phyloP scores from a whole-genome alignment of 2,113 vertebrate species.

The Dicentrarchus labrax region DNA sequence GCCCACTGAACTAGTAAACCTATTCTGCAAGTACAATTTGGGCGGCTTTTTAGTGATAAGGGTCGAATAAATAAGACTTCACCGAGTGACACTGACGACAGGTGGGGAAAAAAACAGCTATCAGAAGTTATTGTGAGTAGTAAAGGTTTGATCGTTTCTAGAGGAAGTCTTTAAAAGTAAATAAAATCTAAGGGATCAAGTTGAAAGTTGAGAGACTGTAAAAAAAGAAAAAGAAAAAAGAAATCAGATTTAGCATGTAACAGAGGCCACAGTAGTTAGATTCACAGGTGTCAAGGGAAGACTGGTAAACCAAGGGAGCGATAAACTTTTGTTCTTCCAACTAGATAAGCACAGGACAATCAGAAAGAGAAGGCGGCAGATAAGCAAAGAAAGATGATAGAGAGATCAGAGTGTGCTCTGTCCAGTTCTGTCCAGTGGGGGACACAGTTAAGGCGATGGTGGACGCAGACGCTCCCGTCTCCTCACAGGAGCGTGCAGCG shows the following conservation, averaged over 20 bases:
- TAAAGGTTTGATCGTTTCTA: conserved; percentile 24
- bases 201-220: background rate
- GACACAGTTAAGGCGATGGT: conserved; percentile 85
- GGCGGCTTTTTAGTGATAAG: background rate
- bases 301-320: conserved; percentile 11
- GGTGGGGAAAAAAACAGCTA: background rate
- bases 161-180: conserved; percentile 46
- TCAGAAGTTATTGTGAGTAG: background rate
- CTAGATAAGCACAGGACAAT: conserved; percentile 34
- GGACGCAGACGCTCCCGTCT: conserved; percentile 53
- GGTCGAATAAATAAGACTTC: conserved; percentile 32
- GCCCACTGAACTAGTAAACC: background rate
- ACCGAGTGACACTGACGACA: background rate
- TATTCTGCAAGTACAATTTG: conserved; percentile 25
- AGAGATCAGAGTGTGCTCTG: conserved; percentile 84
- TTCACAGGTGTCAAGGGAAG: conserved; percentile 51
- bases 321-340: conserved; percentile 23
- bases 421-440: conserved; percentile 87
- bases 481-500: conserved; percentile 95
- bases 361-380: conserved; percentile 44
- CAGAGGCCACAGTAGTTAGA: conserved; percentile 53
- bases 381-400: conserved; percentile 39
- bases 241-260: conserved; percentile 29
- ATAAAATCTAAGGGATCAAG: conserved; percentile 28
- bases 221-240: background rate